Evolutionary conservation across 2,888 invertebrate species (phyloP), one percentile per base, ranked within the genome.

Genomic region (Crepidodera aurea): DNA sequence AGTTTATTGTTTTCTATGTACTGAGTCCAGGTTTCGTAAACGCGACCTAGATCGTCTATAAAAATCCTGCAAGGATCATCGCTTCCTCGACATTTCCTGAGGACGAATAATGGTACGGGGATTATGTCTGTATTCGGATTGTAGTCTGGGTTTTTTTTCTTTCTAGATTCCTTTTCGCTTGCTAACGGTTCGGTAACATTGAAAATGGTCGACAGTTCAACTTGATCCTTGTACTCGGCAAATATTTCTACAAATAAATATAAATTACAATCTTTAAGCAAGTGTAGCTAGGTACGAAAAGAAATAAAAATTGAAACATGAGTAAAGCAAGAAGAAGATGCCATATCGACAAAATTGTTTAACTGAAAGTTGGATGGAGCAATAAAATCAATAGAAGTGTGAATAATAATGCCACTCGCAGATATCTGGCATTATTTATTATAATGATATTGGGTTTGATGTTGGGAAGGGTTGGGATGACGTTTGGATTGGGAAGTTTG

Each of bases 11-110:
- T 76, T 10, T 73, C 74, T 57, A 86, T 74, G 75, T 84, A 87
- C 1, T 83, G 80, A n/a, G 80, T 70, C 87, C 87, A 87, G 51
- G 78, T 78, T 5, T 82, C 76, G 65, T 87, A 87, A 0, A 85
- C 83, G 61, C 87, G 80, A n/a, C 72, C 70, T 25, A 61, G 69
- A 42, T 75, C 65, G 66, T 80, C 80, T 8, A 80, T 72, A 56
- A 78, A 75, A 22, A 78, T 66, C n/a, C 78, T 70, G 60, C 80
- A 80, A 1, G 78, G 57, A 61, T 73, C 67, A 12, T 56, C 55
- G 42, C 71, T 70, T 10, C 67, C 68, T 46, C 72, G 68, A 58
- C 81, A 81, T 71, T 78, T 79, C 42, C 78, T 69, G 32, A 80
- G 55, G 2, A 78, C 69, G 66, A 79, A 80, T 25, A 80, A 62